phyloP scores from a whole-genome alignment of 2,888 invertebrate species.

The Pilophorus perplexus region DNA sequence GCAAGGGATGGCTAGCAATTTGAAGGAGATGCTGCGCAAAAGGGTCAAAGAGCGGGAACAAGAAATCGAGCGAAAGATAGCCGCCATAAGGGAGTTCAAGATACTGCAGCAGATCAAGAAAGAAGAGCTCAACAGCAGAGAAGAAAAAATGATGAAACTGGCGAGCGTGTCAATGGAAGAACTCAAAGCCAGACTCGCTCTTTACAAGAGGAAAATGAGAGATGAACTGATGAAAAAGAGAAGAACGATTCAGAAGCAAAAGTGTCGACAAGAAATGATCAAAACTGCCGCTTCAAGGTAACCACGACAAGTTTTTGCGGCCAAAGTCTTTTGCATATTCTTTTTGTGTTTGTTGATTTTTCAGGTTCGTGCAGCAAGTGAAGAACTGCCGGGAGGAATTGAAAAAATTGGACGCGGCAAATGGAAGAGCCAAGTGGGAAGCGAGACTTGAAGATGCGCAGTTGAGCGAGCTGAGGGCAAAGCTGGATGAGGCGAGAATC shows the following conservation, averaged over 20 bases:
- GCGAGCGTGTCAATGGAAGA: slow-evolving; percentile 21
- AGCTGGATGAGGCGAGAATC: slow-evolving; percentile 31
- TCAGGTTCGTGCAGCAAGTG: slow-evolving; percentile 24
- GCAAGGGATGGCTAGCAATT: slow-evolving; percentile 5
- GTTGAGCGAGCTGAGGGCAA: background rate
- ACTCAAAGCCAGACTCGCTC: slow-evolving; percentile 18
- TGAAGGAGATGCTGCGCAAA: slow-evolving; percentile 12
- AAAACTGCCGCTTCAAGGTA: slow-evolving; percentile 4
- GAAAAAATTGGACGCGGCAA: background rate
- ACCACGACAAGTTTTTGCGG: too few species aligned
- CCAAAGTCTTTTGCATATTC: too few species aligned
- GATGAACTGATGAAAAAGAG: slow-evolving; percentile 26
- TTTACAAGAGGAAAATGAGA: slow-evolving; percentile 11
- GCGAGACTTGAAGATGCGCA: slow-evolving; percentile 9
- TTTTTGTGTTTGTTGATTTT: too few species aligned
- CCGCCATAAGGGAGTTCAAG: slow-evolving; percentile 20
- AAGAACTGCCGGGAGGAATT: slow-evolving; percentile 9
- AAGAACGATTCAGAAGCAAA: slow-evolving; percentile 14
- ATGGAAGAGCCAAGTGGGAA: background rate
- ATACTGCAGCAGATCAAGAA: slow-evolving; percentile 30
- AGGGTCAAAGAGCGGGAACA: slow-evolving; percentile 3
- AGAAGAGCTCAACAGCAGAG: slow-evolving; percentile 24
- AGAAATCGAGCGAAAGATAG: slow-evolving; percentile 29
- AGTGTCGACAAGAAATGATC: slow-evolving; percentile 14
- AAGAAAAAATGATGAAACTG: slow-evolving; percentile 31